phyloP scores from a whole-genome alignment of 2,113 vertebrate species.

The Pseudolaguvia tuberculata region DNA sequence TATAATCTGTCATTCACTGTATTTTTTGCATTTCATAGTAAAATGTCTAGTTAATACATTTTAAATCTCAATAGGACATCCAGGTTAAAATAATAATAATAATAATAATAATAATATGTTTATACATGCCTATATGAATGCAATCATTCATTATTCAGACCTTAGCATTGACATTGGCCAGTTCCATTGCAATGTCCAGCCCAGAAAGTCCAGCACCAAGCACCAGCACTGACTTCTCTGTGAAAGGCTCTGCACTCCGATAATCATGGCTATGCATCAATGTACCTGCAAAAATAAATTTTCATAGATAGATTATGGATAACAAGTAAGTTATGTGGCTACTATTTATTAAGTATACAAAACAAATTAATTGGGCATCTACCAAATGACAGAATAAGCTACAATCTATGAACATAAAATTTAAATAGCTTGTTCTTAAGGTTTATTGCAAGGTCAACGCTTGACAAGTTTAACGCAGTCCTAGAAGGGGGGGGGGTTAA shows the following conservation, averaged over 20 bases:
- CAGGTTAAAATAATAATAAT: too few species aligned
- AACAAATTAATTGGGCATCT: neutral
- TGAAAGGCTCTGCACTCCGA: constrained; percentile 65
- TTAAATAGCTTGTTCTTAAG: neutral
- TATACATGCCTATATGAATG: neutral
- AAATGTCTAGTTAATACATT: neutral
- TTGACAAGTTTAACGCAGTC: too few species aligned
- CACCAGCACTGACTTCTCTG: constrained; percentile 65
- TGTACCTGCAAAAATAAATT: constrained; percentile 54
- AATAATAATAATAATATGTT: too few species aligned
- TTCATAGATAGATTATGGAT: neutral
- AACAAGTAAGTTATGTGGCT: too few species aligned
- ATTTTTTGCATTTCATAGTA: neutral
- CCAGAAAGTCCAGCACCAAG: constrained; percentile 76
- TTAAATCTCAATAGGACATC: too few species aligned
- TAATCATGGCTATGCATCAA: constrained; percentile 77
- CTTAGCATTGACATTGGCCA: constrained; percentile 59
- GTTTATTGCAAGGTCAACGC: too few species aligned
- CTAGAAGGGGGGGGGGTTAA: too few species aligned
- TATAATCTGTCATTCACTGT: neutral
- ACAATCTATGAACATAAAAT: neutral
- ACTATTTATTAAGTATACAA: too few species aligned
- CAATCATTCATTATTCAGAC: constrained; percentile 40
- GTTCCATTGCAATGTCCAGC: constrained; percentile 72
- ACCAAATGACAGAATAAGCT: neutral